A percentile compares a stretch with the other conserved stretches of the same genome.
Conservation (phyloP, 2,113 vertebrate genomes). For the Gymnarchus niloticus region DNA sequence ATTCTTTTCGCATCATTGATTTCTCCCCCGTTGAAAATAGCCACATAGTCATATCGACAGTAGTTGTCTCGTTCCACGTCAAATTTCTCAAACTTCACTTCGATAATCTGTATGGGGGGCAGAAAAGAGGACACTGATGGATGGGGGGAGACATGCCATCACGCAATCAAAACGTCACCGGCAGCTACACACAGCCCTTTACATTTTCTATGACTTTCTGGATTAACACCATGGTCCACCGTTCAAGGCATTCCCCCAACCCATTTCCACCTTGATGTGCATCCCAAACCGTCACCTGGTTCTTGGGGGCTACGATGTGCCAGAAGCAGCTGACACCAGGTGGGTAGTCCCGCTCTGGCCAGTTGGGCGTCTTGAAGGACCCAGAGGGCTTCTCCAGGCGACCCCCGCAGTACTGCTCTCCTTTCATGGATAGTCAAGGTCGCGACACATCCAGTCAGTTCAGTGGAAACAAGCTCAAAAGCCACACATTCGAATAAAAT, state of each 20-base stretch:
- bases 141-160: not conserved
- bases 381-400: conserved; percentile 77
- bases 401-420: conserved; percentile 96
- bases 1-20: conserved; percentile 88
- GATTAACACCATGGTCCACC: not conserved
- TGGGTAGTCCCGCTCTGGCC: conserved; percentile 94
- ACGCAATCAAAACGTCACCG: not conserved
- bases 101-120: conserved; percentile 68
- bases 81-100: conserved; percentile 95
- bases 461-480: not conserved
- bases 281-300: conserved; percentile 70
- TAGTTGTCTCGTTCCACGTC: conserved; percentile 96
- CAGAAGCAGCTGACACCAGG: conserved; percentile 90
- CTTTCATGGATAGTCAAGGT: conserved; percentile 52
- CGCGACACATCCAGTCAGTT: not conserved
- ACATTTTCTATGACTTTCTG: not conserved
- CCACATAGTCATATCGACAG: conserved; percentile 90
- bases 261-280: not conserved
- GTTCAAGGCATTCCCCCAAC: too few species aligned
- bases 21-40: conserved; percentile 89
- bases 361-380: conserved; percentile 91
- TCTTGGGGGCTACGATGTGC: conserved; percentile 90
- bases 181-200: not conserved
- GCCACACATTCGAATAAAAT: not conserved
- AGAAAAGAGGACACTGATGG: not conserved